Evolutionary conservation across 2,888 invertebrate species (phyloP), one percentile per base, ranked within the genome.

Genomic region (Standfussiana lucernea): DNA sequence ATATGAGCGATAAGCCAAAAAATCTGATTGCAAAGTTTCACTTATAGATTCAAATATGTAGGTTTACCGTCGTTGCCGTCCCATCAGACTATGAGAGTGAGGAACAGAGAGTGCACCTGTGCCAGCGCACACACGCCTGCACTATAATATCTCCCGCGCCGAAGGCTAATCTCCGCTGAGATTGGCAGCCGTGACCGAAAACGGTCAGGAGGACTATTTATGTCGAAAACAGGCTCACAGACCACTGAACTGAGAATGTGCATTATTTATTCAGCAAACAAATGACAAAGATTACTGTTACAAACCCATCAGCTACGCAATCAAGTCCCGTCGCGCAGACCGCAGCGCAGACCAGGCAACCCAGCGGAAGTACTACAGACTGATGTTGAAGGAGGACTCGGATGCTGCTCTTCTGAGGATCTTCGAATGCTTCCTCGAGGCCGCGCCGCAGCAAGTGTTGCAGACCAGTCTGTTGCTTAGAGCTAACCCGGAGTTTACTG

Each of bases 371-470:
- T 98, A 98, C 93, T 98, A 98, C 91, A 96, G 97, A 56, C 95
- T 98, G 81, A 98, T 98, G 98, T 95, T 98, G 74, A 98, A 98
- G 87, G 98, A 98, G 90, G 98, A 98, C 92, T 98, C 98, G 0
- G 98, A 98, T 93, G 98, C 98, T 0, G 98, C 98, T 0, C 94
- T 98, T 77, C 95, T 98, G 79, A 95, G 98, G 88, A 97, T 98
- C 64, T 97, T 98, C 90, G 98, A 98, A 93, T 98, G 98, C 93
- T 98, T 98, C 92, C 94, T 98, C 65, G 98, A 98, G 94, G 98
- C 98, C 0, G 98, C 98, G 0, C 98, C 98, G 0, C 98, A 98
- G 92, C 98, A 98, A 91, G 98, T 98, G 70, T 93, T 98, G 80
- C 98, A 98, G 93, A 96, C 98, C 50, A 97, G 98, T 47, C 97